phyloP scores from a whole-genome alignment of 1,140 invertebrate genomes.

The Zaprionus capensis region DNA sequence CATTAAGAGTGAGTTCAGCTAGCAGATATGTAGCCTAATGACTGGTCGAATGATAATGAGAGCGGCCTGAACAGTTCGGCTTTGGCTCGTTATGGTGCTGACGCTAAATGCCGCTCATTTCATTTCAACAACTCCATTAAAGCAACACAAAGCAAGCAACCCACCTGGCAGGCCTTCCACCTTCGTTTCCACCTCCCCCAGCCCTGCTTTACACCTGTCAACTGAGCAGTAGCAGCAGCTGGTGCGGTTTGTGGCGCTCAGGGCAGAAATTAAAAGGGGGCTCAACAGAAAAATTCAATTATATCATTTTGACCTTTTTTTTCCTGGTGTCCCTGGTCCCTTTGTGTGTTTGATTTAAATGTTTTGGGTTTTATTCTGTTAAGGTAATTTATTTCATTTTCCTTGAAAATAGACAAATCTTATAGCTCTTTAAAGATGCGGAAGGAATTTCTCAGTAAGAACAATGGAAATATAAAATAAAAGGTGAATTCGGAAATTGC shows the following conservation, averaged over 20 bases:
- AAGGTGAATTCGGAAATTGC: constrained; percentile 11
- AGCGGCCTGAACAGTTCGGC: background rate
- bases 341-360: constrained; percentile 52
- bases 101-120: constrained; percentile 43
- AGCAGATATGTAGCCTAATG: constrained; percentile 35
- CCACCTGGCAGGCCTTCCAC: constrained; percentile 24
- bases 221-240: constrained; percentile 16
- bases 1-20: constrained; percentile 26
- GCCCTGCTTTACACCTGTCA: constrained; percentile 7
- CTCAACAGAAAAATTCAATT: constrained; percentile 78
- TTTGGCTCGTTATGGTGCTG: constrained; percentile 33
- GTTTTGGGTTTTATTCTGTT: constrained; percentile 3
- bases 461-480: constrained; percentile 11
- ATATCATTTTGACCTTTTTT: constrained; percentile 51
- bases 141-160: constrained; percentile 28
- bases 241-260: constrained; percentile 25
- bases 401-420: constrained; percentile 6
- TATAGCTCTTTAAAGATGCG: constrained; percentile 13
- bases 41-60: constrained; percentile 61
- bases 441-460: constrained; percentile 34
- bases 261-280: constrained; percentile 59
- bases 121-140: constrained; percentile 63
- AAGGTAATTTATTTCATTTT: background rate
- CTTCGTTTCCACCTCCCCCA: background rate
- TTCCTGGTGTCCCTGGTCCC: background rate